Evolutionary conservation across 2,888 invertebrate species (phyloP).

Genomic region (Nesidiocoris tenuis): DNA sequence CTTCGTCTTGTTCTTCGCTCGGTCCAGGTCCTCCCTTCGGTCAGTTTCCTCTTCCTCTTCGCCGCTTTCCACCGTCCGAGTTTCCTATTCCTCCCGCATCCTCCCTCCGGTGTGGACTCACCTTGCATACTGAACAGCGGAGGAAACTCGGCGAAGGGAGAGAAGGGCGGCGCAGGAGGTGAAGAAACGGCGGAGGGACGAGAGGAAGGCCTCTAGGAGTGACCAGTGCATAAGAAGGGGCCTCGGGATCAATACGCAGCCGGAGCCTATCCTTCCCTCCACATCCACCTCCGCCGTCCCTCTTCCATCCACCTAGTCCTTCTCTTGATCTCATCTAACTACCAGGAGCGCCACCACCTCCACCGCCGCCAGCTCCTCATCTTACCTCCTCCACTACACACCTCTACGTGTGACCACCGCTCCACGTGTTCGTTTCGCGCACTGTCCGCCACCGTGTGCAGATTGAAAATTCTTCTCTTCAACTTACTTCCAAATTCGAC

Average conservation of each 20-base stretch:
- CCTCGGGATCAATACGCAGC: constrained; percentile 37
- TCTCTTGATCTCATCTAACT: constrained; percentile 42
- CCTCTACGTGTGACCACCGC: constrained; percentile 26
- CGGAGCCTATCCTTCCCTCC: constrained; percentile 31
- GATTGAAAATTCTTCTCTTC: not conserved
- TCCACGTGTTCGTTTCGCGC: constrained; percentile 30
- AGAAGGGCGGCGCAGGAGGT: not conserved
- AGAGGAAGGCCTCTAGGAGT: constrained; percentile 35
- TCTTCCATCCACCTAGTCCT: constrained; percentile 10
- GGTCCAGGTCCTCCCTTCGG: constrained; percentile 17
- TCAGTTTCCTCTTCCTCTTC: constrained; percentile 16
- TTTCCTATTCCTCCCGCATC: not conserved
- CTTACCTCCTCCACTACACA: not conserved
- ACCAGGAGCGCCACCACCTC: constrained; percentile 21
- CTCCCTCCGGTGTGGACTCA: constrained; percentile 31
- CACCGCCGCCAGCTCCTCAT: not conserved
- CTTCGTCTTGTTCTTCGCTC: not conserved
- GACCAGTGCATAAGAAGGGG: constrained; percentile 47
- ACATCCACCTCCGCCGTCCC: not conserved
- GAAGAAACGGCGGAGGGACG: not conserved
- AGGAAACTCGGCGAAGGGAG: not conserved
- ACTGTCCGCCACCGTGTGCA: not conserved
- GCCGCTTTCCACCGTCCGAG: not conserved
- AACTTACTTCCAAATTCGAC: too few species aligned
- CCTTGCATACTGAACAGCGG: constrained; percentile 45